Base-by-base conservation (phyloP, 2,113 vertebrate genomes). In the Istiophorus platypterus region DNA sequence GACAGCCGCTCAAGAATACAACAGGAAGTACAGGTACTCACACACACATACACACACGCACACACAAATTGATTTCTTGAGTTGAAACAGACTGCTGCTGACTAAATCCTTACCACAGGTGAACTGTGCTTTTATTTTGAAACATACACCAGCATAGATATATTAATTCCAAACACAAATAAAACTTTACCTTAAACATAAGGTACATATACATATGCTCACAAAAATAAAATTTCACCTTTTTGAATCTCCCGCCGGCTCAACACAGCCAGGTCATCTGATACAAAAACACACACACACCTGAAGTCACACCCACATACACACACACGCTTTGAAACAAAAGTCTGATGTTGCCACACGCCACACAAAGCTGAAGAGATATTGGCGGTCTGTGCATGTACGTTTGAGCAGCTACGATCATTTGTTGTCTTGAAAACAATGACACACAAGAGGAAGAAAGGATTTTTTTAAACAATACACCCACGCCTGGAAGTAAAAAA, bases 231-330 rank as follows among this genome's bases (percentile, higher is more conserved):
- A 39, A 52, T 59, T 58, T 58, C 2, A 62, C 22, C 15, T 49
- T 78, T 89, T 89, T 71, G 41, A 90, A 90, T 71, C 7, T 87
- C 76, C 88, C 85, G 66, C 84, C 81, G 18, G 11, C 31, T 24
- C 10, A n/a, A 1, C 56, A 6, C 20, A 14, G 61, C 7, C 31
- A 29, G 26, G 73, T 78, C 72, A 91, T 51, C 65, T 56, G 80
- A 89, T 81, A 85, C 80, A 75, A 51, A 31, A 61, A 70, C 72
- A 89, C 79, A 85, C 80, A 75, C 56, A 31, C 64, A 67, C 72
- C 80, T 77, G 27, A 47, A 2, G 59, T 57, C n/a, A 54, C 65
- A 27, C 85, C n/a, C 72, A 89, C 79, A 85, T 78, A 75, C 56
- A 31, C 64, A 67, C 78, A 73, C 79, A 70, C 64, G 17, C 65